Evolutionary conservation across 2,888 invertebrate genomes (phyloP), one percentile per base, ranked within the genome.

Genomic region (Choreutis nemorana): DNA sequence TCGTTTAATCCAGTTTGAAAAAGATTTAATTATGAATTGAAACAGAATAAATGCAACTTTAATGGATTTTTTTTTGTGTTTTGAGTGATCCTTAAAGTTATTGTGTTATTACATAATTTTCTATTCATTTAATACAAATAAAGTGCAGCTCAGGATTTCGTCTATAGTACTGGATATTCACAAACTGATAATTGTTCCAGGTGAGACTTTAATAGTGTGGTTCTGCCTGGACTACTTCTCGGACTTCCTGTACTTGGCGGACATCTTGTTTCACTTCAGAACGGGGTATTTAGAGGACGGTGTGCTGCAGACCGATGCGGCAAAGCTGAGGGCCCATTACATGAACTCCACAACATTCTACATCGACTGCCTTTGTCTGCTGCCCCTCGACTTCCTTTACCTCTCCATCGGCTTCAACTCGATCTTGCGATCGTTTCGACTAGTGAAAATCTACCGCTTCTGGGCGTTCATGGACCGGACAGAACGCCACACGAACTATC

Each of bases 381-480:
- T 98, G 62, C 98, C 98, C 45, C 83, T 98, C 66, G 98, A 98
- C 83, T 95, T 97, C 82, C 88, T 98, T 55, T 98, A 98, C 79
- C 84, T 98, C 59, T 97, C 97, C 71, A 94, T 98, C 72, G 97
- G 94, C 47, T 92, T 91, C 83, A 96, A 96, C 81, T 97, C 97
- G 53, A 94, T 97, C 55, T 82, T 98, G 48, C 87, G 97, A 52
- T 92, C 94, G 60, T 96, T 96, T 82, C 90, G 97, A 40, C 85
- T 98, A 58, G 95, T 97, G 50, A 97, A 97, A 75, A 95, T 97
- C 62, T 97, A 97, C 79, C 87, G 96, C 49, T 97, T 97, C 77
- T 97, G 97, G 97, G 92, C 94, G 54, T 97, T 97, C 77, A 91
- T 97, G 89, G 97, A 98, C 81, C 87, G 97, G 48, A 97, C 97